Evolutionary conservation across 2,113 vertebrate species (phyloP), one percentile per base, ranked within the genome.

Genomic region (Oncorhynchus keta): DNA sequence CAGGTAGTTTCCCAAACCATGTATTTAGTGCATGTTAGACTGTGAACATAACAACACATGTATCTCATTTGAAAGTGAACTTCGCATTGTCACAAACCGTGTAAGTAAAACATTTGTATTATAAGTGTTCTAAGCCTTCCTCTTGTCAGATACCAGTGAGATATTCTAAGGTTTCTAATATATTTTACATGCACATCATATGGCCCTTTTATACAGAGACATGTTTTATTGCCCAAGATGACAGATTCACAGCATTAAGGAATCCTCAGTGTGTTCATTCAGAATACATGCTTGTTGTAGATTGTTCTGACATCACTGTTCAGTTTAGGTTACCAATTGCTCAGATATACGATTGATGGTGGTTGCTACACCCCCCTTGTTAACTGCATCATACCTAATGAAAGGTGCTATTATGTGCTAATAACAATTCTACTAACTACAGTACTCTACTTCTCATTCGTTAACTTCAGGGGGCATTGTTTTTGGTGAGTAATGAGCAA

Each of bases 401-500:
- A 85, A 86, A 85, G 80, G 75, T 83, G 64, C 22, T 55, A 69
- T 68, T n/a, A 70, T 76, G 73, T 28, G 64, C 70, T 73, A 71
- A 22, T 74, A 73, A 68, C 66, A 74, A 55, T 12, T 30, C 9
- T 62, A 77, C n/a, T 51, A 70, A 71, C 72, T 81, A 75, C 48
- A 32, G 67, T 45, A 35, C 48, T 83, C 62, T 85, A 79, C 35
- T 79, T 75, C 65, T 73, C n/a, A 76, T 66, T 79, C 16, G 4
- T 76, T 76, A 18, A 24, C 39, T 61, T 51, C 51, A 55, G 12
- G 51, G 51, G 51, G 16, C 51, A 13, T 55, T 55, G 51, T 55
- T 70, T 61, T 78, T 77, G 67, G 12, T 49, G 20, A 45, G 74
- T 9, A 45, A 66, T 20, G 55, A 69, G 64, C 45, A 59, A 61